Conservation (phyloP, 92 coral and sea anemone genomes). For the Porites lobata region DNA sequence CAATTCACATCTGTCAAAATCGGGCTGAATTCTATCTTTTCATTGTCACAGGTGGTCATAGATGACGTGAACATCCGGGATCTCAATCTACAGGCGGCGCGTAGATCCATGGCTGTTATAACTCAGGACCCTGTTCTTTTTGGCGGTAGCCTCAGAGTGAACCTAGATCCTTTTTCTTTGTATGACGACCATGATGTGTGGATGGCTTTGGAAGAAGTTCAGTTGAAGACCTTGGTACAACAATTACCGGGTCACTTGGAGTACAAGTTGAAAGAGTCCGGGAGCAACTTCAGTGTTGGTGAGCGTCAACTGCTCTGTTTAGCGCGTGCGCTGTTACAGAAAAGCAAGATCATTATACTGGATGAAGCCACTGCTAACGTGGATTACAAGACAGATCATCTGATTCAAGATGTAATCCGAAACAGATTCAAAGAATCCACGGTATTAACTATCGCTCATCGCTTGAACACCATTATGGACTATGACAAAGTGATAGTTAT, state of each 20-base stretch:
- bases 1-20: no score
- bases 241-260: slow-evolving; percentile 52
- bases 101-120: slow-evolving; percentile 54
- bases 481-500: slow-evolving; percentile 43
- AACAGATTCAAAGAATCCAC: slow-evolving; percentile 38
- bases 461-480: slow-evolving; percentile 46
- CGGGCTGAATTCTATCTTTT: background rate
- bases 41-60: slow-evolving; percentile 21
- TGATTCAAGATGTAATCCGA: slow-evolving; percentile 39
- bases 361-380: slow-evolving; percentile 78
- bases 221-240: slow-evolving; percentile 52
- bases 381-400: slow-evolving; percentile 42
- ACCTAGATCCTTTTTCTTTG: slow-evolving; percentile 47
- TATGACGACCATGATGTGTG: slow-evolving; percentile 37
- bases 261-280: slow-evolving; percentile 37
- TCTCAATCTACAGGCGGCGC: slow-evolving; percentile 49
- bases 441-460: slow-evolving; percentile 37
- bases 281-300: slow-evolving; percentile 69
- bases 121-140: slow-evolving; percentile 73
- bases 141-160: slow-evolving; percentile 48
- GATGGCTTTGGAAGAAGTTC: slow-evolving; percentile 57
- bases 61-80: slow-evolving; percentile 37
- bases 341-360: slow-evolving; percentile 56
- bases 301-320: slow-evolving; percentile 66
- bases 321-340: slow-evolving; percentile 66